These are phyloP conservation scores for Caenorhabditis remanei DNA, from an alignment of 1,140 invertebrate species.

Conservation along the genomic window DNA sequence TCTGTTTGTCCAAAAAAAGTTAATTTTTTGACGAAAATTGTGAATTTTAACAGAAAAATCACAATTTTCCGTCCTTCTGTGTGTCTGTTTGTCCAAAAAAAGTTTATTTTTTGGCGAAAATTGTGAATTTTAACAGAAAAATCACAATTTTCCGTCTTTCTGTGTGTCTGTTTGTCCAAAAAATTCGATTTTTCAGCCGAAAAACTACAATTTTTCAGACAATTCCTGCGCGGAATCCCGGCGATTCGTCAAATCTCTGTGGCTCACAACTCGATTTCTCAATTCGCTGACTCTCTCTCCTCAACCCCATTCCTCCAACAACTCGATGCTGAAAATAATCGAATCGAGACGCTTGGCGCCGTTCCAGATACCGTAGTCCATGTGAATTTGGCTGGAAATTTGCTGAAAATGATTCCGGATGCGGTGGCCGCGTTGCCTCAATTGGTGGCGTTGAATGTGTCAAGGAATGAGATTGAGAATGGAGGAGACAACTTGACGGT, in stretches of 20 bases:
- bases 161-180: too few relatives aligned
- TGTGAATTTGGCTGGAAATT: conserved; percentile 71
- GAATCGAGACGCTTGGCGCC: conserved; percentile 53
- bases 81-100: too few relatives aligned
- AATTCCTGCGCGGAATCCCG: conserved; percentile 66
- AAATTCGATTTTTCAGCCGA: too few relatives aligned
- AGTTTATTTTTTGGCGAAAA: too few relatives aligned
- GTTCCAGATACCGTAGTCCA: conserved; percentile 64
- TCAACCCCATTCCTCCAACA: conserved; percentile 62
- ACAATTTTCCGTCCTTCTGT: too few relatives aligned
- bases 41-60: too few relatives aligned
- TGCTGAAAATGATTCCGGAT: conserved; percentile 66
- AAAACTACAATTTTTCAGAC: neutral
- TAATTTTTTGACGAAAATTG: too few relatives aligned
- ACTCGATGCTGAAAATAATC: conserved; percentile 67
- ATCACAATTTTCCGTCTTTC: too few relatives aligned
- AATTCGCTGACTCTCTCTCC: conserved; percentile 50
- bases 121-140: too few relatives aligned
- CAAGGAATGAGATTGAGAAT: conserved; percentile 69
- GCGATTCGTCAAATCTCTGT: conserved; percentile 66
- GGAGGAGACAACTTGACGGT: conserved; percentile 59
- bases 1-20: too few relatives aligned
- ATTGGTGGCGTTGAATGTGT: conserved; percentile 70
- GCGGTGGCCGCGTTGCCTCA: conserved; percentile 64
- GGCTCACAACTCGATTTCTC: conserved; percentile 54